Evolutionary conservation across 2,888 invertebrate genomes (phyloP), one percentile per base, ranked within the genome.

Genomic region (Rhingia campestris): DNA sequence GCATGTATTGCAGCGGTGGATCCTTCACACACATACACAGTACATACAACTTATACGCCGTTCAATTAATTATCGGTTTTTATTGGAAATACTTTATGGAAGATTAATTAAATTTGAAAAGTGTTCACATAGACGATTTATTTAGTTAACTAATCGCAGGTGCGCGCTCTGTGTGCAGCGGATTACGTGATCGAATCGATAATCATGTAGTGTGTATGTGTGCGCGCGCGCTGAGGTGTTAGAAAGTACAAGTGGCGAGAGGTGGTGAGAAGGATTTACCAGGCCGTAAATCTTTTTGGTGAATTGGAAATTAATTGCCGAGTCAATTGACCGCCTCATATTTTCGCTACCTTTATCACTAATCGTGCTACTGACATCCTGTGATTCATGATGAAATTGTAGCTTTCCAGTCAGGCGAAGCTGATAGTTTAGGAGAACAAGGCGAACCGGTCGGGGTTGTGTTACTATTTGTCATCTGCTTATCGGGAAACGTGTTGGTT

Each of bases 241-340:
- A 82, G 72, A 82, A 82, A 82, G 82, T 73, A 67, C 69, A 82
- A 82, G 77, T 76, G 69, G 53, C 22, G 51, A 76, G 39, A 81
- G 47, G 79, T 79, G 79, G 64, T 82, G 73, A 82, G 73, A 70
- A 58, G 63, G 73, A 79, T 51, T 66, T 82, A 22, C 22, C 35
- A n/a, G 61, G 51, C 22, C 56, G 73, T 82, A 67, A 73, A 77
- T 82, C 77, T 51, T 69, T 22, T 22, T 22, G 2, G n/a, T 32
- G 56, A n/a, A 58, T 63, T 39, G 61, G 56, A n/a, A 73, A 82
- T 82, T 82, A 82, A 82, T 82, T 82, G 77, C 67, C 39, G 54
- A 61, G 39, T 12, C 73, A 73, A 79, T 73, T 58, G 67, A 49
- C 45, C 53, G 73, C 56, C n/a, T 79, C 73, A 82, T 79, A 79